Percentiles rank a stretch among this genome's conserved stretches.
phyloP scores from a whole-genome alignment of 1,140 invertebrate genomes.

The Euura lappo region DNA sequence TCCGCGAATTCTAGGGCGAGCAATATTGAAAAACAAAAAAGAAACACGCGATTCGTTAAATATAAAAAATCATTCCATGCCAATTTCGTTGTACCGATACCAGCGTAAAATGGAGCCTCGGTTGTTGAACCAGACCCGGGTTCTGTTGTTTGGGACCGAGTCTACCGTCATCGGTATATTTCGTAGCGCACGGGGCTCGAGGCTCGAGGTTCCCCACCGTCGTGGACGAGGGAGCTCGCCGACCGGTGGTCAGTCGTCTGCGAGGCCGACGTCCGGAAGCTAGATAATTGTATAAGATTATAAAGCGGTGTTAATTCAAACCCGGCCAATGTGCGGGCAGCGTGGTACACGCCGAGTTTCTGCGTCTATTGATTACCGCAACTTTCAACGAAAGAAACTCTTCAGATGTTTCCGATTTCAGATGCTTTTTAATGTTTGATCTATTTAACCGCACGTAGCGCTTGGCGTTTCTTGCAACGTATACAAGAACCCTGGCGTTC shows the following conservation, averaged over 20 bases:
- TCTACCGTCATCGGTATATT: background rate
- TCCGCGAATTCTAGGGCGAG: no score
- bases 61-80: no score
- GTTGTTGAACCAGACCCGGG: constrained; percentile 1
- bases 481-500: no score
- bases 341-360: no score
- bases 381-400: no score
- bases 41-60: no score
- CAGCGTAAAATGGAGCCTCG: background rate
- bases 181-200: background rate
- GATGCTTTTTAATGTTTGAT: no score
- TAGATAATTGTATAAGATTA: constrained; percentile 7
- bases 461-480: no score
- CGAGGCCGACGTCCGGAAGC: constrained; percentile 1
- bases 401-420: no score
- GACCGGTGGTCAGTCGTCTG: background rate
- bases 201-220: background rate
- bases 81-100: background rate
- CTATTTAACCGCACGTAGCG: no score
- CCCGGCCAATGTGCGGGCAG: background rate
- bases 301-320: background rate
- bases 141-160: background rate
- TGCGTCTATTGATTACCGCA: no score
- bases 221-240: background rate
- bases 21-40: no score